These are phyloP conservation scores for Gila orcuttii DNA, from an alignment of 2,113 vertebrate genomes.

Conservation along the genomic window DNA sequence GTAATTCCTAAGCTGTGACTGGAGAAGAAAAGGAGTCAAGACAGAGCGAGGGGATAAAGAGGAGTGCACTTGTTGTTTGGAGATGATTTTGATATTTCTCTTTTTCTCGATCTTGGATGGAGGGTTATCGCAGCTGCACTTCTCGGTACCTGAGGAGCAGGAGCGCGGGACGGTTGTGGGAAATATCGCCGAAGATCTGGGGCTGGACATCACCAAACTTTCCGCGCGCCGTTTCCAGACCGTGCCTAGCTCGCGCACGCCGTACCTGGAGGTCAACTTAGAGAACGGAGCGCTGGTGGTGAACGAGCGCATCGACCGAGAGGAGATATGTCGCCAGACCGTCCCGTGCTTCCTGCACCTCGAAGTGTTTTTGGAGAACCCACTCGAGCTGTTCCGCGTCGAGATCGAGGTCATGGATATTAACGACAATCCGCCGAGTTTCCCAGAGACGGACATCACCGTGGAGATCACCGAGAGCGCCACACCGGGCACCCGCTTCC, in stretches of 20 bases:
- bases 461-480: conserved; percentile 98
- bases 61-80: conserved; percentile 87
- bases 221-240: conserved; percentile 92
- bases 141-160: conserved; percentile 95
- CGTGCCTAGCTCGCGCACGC: conserved; percentile 88
- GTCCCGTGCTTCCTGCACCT: conserved; percentile 92
- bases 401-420: conserved; percentile 97
- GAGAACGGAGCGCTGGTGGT: conserved; percentile 93
- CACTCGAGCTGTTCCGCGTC: conserved; percentile 94
- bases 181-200: conserved; percentile 97
- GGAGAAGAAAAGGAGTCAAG: conserved; percentile 51
- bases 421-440: conserved; percentile 94
- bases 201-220: conserved; percentile 97
- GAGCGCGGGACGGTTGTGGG: conserved; percentile 96
- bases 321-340: conserved; percentile 93
- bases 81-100: conserved; percentile 88
- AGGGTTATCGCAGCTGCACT: conserved; percentile 89
- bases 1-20: conserved; percentile 64
- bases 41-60: conserved; percentile 43
- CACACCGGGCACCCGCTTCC: conserved; percentile 94
- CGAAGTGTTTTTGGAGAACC: conserved; percentile 97
- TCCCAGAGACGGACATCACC: conserved; percentile 91
- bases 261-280: conserved; percentile 94
- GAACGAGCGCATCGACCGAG: conserved; percentile 91
- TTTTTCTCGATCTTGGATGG: conserved; percentile 85